Evolutionary conservation across 2,888 invertebrate genomes (phyloP), one percentile per base, ranked within the genome.

Genomic region (Eumerus sabulonum): DNA sequence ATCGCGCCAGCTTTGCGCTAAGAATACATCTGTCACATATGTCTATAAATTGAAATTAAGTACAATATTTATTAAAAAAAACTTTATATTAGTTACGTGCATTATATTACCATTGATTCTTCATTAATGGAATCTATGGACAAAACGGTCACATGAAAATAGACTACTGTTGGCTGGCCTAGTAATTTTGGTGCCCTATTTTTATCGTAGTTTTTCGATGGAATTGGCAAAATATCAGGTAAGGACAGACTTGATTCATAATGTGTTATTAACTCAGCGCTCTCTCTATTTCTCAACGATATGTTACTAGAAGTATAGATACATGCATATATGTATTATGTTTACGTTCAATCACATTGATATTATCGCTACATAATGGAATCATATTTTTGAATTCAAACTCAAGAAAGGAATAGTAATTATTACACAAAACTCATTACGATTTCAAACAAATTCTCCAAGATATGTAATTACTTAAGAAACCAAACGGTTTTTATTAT

Each of bases 121-220:
- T 97, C 98, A 86, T 97, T 96, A 82, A 98, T 97, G n/a, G 97
- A 97, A 90, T 97, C 97, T 83, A 97, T 90, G 53, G 96, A 96
- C 74, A 96, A 90, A 1, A 96, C 96, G 9, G 96, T 96, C 56
- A 96, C 96, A 86, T 96, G 96, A 86, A 96, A 97, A 87, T 96
- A 96, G 42, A 96, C 96, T 50, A 95, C 92, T 0, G 96, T 97
- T 1, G 96, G 95, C 87, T 96, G 95, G 0, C 95, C 96, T 84
- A 94, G 90, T 62, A 93, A 91, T 88, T 96, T 96, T 0, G 96
- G 96, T 0, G 96, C 95, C 76, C 95, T 91, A 90, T 96, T 96
- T 90, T 96, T 96, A 88, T 96, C 96, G 85, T 96, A 96, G 82
- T 94, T 93, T 89, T 96, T 96, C 40, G 94, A 93, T 85, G 94